These are phyloP conservation scores for Myoxocephalus aenaeus DNA, from an alignment of 2,797 vertebrate genomes.

Conservation along the genomic window DNA sequence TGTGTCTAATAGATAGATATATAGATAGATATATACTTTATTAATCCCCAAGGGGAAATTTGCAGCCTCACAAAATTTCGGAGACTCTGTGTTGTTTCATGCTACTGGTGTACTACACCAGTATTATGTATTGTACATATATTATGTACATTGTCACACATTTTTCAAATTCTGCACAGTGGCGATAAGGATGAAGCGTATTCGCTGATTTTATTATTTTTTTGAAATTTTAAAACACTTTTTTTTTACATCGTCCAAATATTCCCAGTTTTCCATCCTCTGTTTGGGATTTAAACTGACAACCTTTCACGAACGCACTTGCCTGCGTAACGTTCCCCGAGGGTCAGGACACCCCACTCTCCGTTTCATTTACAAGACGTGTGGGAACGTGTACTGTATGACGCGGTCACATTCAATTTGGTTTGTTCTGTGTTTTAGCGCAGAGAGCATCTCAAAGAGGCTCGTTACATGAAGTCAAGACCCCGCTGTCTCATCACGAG, in stretches of 20 bases:
- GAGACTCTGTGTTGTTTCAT: too few species aligned
- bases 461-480: conserved; percentile 55
- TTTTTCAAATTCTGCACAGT: too few species aligned
- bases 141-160: too few species aligned
- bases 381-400: not conserved
- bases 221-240: not conserved
- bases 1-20: too few species aligned
- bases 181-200: too few species aligned
- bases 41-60: too few species aligned
- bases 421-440: conserved; percentile 33
- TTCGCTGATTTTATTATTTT: not conserved
- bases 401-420: conserved; percentile 10
- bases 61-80: too few species aligned
- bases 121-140: too few species aligned
- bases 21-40: too few species aligned
- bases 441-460: conserved; percentile 29
- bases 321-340: not conserved
- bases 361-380: conserved; percentile 1
- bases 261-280: not conserved
- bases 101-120: too few species aligned
- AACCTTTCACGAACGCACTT: not conserved
- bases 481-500: conserved; percentile 42
- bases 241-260: not conserved
- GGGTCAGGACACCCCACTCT: not conserved
- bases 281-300: not conserved